Conservation (phyloP, 2,113 vertebrate genomes). For the Scolopax mira region DNA sequence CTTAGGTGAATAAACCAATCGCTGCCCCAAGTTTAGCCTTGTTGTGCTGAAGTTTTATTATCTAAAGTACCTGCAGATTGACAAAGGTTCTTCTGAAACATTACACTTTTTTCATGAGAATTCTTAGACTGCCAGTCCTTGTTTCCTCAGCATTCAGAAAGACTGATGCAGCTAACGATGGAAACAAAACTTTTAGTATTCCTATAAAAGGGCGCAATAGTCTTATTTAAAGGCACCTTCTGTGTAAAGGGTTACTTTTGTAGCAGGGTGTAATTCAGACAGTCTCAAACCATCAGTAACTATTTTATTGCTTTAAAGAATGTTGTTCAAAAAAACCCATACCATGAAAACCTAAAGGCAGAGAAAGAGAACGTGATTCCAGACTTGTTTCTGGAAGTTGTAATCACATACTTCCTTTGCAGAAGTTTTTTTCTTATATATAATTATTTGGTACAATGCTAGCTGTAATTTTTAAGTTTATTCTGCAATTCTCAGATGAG, state of each 20-base stretch:
- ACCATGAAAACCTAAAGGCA: not conserved
- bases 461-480: not conserved
- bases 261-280: not conserved
- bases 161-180: not conserved
- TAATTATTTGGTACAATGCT: not conserved
- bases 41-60: not conserved
- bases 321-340: not conserved
- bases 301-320: not conserved
- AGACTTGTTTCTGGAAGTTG: not conserved
- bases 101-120: not conserved
- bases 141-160: not conserved
- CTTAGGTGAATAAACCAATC: not conserved
- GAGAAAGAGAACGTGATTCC: not conserved
- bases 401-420: not conserved
- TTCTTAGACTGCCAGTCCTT: not conserved
- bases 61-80: not conserved
- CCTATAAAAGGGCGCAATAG: not conserved
- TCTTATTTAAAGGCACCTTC: not conserved
- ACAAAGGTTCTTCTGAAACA: not conserved
- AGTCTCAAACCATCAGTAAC: not conserved
- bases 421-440: not conserved
- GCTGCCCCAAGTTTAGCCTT: not conserved
- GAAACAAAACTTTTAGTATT: not conserved
- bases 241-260: not conserved
- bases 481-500: slow-evolving; percentile 7